A percentile compares a stretch with the other conserved stretches of the same genome.
Evolutionary conservation across 2,888 invertebrate species (phyloP).

Genomic region (Amiota communis): DNA sequence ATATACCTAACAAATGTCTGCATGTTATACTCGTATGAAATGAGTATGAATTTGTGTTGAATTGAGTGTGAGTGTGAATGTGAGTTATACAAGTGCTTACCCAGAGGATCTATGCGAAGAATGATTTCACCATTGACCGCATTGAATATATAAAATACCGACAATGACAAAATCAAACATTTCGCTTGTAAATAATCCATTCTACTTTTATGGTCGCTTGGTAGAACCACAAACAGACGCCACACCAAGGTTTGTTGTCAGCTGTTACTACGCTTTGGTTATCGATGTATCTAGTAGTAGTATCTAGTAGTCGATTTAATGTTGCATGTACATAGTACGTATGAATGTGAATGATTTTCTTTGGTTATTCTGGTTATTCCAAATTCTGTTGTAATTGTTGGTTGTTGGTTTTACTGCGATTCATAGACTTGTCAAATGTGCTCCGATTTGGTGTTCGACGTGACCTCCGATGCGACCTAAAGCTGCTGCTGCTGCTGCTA

Average conservation of each 20-base stretch:
- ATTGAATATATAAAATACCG: constrained; percentile 60
- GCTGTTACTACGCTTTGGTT: neutral
- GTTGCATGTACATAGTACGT: too few species aligned
- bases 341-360: constrained; percentile 6
- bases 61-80: neutral
- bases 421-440: neutral
- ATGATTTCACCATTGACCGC: constrained; percentile 67
- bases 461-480: neutral
- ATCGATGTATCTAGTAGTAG: neutral
- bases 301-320: too few species aligned
- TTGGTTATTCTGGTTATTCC: constrained; percentile 24
- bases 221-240: neutral
- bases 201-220: constrained; percentile 53
- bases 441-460: neutral
- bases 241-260: neutral
- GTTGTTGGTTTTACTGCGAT: neutral
- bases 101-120: constrained; percentile 72
- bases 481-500: constrained; percentile 8
- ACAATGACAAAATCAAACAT: constrained; percentile 56
- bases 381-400: constrained; percentile 25
- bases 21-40: too few species aligned
- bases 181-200: constrained; percentile 66
- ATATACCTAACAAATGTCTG: too few species aligned
- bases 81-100: constrained; percentile 56
- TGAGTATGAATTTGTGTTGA: neutral